Percentiles rank a stretch among this genome's conserved stretches.
Evolutionary conservation across 2,797 vertebrate species (phyloP).

Genomic region (Pogoniulus pusillus): DNA sequence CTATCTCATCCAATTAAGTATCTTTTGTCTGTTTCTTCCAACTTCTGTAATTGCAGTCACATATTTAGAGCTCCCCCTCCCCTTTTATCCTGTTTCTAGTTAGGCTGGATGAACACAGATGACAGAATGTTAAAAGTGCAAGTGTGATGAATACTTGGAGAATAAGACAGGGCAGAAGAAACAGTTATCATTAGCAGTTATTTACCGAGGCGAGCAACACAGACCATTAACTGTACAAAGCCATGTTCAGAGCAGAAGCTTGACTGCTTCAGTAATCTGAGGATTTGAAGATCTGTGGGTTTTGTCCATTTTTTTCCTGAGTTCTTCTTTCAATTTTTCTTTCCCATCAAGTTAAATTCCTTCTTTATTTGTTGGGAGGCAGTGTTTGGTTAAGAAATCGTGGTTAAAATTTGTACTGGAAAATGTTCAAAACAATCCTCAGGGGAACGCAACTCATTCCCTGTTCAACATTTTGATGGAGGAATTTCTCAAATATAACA

Average conservation of each 20-base stretch:
- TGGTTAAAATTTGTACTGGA: conserved; percentile 72
- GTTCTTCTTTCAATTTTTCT: conserved; percentile 6
- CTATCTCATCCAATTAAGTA: neutral
- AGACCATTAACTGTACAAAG: neutral
- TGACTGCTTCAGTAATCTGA: neutral
- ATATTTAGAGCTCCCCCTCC: neutral
- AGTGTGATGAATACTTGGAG: neutral
- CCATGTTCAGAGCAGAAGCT: neutral
- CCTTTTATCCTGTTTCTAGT: neutral
- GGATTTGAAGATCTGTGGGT: neutral
- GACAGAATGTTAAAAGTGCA: neutral
- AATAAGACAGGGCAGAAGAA: neutral
- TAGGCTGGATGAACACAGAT: neutral
- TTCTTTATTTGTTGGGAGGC: neutral
- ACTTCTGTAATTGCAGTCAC: neutral
- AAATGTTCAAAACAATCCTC: conserved; percentile 66
- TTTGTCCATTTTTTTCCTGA: neutral
- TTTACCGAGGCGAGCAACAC: neutral
- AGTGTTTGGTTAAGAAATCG: conserved; percentile 60
- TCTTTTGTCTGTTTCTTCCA: neutral
- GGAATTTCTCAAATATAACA: conserved; percentile 80
- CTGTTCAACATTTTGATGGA: conserved; percentile 82
- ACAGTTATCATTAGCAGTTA: neutral
- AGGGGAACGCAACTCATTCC: conserved; percentile 61
- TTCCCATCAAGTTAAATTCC: conserved; percentile 27